phyloP scores from a whole-genome alignment of 2,888 invertebrate species.

The Azorinus chamasolen region DNA sequence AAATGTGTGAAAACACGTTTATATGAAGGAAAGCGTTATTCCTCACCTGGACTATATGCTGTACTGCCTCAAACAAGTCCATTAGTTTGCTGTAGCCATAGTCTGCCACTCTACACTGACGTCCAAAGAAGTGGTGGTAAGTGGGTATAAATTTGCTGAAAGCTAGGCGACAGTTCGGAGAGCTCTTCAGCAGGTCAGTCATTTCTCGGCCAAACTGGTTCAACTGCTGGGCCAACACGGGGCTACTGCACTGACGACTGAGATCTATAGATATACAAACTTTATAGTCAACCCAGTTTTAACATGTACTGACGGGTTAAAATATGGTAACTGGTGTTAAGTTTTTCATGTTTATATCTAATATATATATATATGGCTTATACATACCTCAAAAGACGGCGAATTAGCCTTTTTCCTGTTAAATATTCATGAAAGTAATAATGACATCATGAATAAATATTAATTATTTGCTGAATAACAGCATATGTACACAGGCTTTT shows the following conservation, averaged over 20 bases:
- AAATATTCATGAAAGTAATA: too few relatives aligned
- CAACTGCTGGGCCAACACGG: constrained; percentile 88
- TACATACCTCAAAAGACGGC: background rate
- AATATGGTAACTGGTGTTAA: too few relatives aligned
- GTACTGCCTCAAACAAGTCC: constrained; percentile 96
- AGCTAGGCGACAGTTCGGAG: constrained; percentile 94
- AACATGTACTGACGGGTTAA: too few relatives aligned
- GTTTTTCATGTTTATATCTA: too few relatives aligned
- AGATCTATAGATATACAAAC: constrained; percentile 45
- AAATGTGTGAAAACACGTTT: too few relatives aligned
- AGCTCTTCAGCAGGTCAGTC: constrained; percentile 94
- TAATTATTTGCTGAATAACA: too few relatives aligned
- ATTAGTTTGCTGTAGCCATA: constrained; percentile 97
- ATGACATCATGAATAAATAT: too few relatives aligned
- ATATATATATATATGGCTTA: background rate
- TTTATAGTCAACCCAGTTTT: too few relatives aligned
- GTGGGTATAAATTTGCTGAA: constrained; percentile 97
- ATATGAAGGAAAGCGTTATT: too few relatives aligned
- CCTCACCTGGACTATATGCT: constrained; percentile 89
- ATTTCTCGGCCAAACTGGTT: constrained; percentile 95
- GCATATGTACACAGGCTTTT: too few relatives aligned
- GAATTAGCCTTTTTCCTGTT: too few relatives aligned
- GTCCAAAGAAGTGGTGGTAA: constrained; percentile 97
- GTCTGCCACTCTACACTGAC: constrained; percentile 96
- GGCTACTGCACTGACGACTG: constrained; percentile 62